Percentiles rank a stretch among this genome's conserved stretches.
Conservation (phyloP, 1,140 invertebrate genomes). For the Zaprionus gabonicus region DNA sequence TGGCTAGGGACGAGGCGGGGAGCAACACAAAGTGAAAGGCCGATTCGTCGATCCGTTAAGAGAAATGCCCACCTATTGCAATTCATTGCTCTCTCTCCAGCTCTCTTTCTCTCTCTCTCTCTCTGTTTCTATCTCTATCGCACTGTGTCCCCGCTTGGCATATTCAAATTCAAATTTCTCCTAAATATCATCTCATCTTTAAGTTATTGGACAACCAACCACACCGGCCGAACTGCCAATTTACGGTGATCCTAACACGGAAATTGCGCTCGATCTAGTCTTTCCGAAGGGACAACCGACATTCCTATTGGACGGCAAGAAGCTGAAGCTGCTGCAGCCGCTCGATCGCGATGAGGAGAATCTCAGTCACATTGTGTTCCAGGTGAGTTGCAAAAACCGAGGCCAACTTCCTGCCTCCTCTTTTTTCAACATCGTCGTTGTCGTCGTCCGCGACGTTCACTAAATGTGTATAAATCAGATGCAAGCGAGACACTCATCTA, state of each 20-base stretch:
- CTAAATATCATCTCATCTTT: slow-evolving; percentile 66
- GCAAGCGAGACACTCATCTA: slow-evolving; percentile 21
- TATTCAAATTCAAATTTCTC: slow-evolving; percentile 28
- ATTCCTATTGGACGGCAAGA: slow-evolving; percentile 93
- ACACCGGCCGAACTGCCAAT: slow-evolving; percentile 92
- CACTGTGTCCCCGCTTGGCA: background rate
- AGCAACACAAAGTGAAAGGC: slow-evolving; percentile 23
- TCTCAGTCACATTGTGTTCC: slow-evolving; percentile 94
- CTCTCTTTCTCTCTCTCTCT: background rate
- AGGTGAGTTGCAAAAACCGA: slow-evolving; percentile 86
- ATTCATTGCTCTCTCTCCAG: slow-evolving; percentile 8
- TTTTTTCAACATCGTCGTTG: background rate
- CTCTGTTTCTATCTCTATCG: background rate
- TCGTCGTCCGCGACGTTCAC: slow-evolving; percentile 2
- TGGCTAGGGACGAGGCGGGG: background rate
- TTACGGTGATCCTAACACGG: slow-evolving; percentile 91
- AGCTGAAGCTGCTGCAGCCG: slow-evolving; percentile 90
- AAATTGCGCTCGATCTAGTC: slow-evolving; percentile 91
- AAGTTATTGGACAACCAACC: slow-evolving; percentile 93
- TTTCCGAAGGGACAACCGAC: slow-evolving; percentile 91
- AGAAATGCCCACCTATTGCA: slow-evolving; percentile 9
- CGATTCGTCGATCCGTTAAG: slow-evolving; percentile 2
- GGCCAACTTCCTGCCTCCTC: slow-evolving; percentile 14
- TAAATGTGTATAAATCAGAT: slow-evolving; percentile 32
- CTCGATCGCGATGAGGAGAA: slow-evolving; percentile 94